Evolutionary conservation across 2,797 vertebrate species (phyloP).

Genomic region (Crenuchus spilurus): DNA sequence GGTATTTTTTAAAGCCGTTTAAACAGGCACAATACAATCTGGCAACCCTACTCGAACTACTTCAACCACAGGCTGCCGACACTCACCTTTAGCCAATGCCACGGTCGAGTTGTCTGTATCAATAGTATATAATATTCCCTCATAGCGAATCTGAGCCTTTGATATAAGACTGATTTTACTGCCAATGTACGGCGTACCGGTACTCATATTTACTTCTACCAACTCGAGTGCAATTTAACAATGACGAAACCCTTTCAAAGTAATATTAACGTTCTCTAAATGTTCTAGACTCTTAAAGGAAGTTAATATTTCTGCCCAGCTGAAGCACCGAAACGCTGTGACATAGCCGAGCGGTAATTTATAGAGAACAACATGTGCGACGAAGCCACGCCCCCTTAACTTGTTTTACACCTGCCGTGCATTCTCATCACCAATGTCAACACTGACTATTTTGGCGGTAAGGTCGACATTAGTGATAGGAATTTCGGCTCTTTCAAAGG

Average conservation of each 20-base stretch:
- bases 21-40: no score
- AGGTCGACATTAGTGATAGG: background rate
- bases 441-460: constrained; percentile 53
- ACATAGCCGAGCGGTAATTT: background rate
- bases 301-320: background rate
- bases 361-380: background rate
- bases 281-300: background rate
- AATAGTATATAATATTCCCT: constrained; percentile 93
- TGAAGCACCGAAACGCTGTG: no score
- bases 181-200: constrained; percentile 85
- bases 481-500: no score
- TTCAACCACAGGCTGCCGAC: no score
- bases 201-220: constrained; percentile 78
- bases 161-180: constrained; percentile 91
- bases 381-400: constrained; percentile 7
- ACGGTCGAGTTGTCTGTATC: constrained; percentile 91
- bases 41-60: background rate
- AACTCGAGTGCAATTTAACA: background rate
- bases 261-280: background rate
- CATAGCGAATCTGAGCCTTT: constrained; percentile 94
- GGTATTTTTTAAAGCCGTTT: background rate
- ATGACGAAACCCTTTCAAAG: background rate
- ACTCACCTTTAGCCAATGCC: constrained; percentile 87
- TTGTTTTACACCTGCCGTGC: constrained; percentile 1
- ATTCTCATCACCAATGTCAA: constrained; percentile 1